Evolutionary conservation across 2,797 vertebrate genomes (phyloP).

Genomic region (Acipenser transmontanus): DNA sequence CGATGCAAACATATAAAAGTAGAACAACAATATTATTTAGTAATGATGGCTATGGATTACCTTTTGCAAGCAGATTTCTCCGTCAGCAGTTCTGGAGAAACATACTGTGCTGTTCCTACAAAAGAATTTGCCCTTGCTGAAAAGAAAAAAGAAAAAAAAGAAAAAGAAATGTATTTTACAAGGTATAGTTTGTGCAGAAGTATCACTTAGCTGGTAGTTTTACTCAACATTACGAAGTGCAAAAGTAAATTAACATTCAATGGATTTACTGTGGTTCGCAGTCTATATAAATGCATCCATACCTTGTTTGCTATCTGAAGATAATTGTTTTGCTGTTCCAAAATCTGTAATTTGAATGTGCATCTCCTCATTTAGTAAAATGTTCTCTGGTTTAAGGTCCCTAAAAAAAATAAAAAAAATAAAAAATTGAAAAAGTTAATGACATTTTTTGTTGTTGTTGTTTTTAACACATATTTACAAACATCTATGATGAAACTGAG

Average conservation of each 20-base stretch:
- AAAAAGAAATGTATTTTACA: not conserved
- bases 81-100: conserved; percentile 94
- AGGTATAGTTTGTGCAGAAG: not conserved
- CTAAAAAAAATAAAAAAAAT: conserved; percentile 55
- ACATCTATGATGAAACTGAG: not conserved
- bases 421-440: not conserved
- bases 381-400: conserved; percentile 98
- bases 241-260: no score
- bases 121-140: conserved; percentile 96
- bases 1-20: no score
- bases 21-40: no score
- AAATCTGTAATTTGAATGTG: conserved; percentile 99
- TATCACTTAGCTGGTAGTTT: no score
- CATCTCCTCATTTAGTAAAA: conserved; percentile 97
- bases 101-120: conserved; percentile 96
- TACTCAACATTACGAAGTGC: no score
- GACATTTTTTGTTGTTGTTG: not conserved
- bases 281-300: conserved; percentile 9
- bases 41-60: conserved; percentile 44
- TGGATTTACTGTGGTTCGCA: no score
- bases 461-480: not conserved
- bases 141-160: conserved; percentile 22
- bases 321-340: conserved; percentile 93
- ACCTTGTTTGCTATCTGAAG: conserved; percentile 95
- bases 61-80: conserved; percentile 98